Evolutionary conservation across 2,113 vertebrate species (phyloP), one percentile per base, ranked within the genome.

Genomic region (Ciconia maguari): DNA sequence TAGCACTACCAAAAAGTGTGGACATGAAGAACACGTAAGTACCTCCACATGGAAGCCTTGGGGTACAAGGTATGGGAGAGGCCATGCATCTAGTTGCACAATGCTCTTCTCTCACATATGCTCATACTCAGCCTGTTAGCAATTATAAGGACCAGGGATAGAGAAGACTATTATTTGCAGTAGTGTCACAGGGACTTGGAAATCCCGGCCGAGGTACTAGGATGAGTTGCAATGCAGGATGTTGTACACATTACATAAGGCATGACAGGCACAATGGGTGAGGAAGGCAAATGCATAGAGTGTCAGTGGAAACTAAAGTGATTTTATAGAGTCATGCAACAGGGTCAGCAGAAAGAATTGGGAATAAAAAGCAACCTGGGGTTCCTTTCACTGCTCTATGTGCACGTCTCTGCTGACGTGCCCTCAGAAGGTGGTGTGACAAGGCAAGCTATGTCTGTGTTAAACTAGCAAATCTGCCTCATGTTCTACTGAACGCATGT

Each of bases 11-110:
- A 74, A 55, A 91, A 94, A 62, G 24, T 2, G 17, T 29, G 26
- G 4, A 38, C 3, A 1, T 29, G 42, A 85, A 64, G 71, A 61
- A 76, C 34, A 34, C 0, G 0, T 26, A 89, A 52, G 30, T 24
- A 65, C 3, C 3, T 17, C 6, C 7, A 11, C 13, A 21, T 13
- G 10, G 22, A 91, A 69, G 36, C 15, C 60, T 36, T 71, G 51
- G 32, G 11, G 20, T 51, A 10, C 27, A 62, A 84, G 32, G 26
- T 34, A n/a, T 7, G 21, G 51, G 16, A 91, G 14, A 81, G 24
- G 34, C 44, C 44, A 32, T 5, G 11, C 12, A 44, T 30, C 16
- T 44, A 32, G 25, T 32, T 80, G 29, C 21, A 70, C 29, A 69
- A 38, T 14, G 16, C 6, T 52, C 19, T 76, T 60, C 27, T 80